phyloP scores from a whole-genome alignment of 35 echinoderm and acorn worm genomes.

The Stichopus chloronotus region DNA sequence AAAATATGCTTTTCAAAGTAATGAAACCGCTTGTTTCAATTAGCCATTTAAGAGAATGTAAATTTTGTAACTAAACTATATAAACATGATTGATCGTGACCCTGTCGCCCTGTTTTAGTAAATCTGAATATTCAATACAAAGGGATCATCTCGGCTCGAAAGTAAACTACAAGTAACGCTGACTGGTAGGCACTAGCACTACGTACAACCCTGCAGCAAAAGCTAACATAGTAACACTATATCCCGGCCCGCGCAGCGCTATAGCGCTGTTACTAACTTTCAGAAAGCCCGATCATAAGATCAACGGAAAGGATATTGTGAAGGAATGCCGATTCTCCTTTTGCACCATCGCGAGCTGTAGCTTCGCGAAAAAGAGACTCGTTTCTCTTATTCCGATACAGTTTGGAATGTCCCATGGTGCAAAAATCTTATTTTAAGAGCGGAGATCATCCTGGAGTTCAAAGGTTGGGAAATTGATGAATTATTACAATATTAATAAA shows the following conservation, averaged over 20 bases:
- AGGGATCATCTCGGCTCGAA: not conserved
- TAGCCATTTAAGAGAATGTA: no score
- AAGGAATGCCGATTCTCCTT: conserved; percentile 25
- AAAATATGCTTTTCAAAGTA: no score
- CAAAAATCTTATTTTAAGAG: conserved; percentile 24
- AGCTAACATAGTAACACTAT: no score
- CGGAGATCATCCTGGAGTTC: conserved; percentile 53
- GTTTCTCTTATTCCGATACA: conserved; percentile 23
- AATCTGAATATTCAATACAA: not conserved
- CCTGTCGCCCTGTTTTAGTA: no score
- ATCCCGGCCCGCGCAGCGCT: not conserved
- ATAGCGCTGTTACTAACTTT: conserved; percentile 2
- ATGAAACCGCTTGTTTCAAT: no score
- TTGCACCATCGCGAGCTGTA: conserved; percentile 15
- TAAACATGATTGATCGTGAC: no score
- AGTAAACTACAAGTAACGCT: not conserved
- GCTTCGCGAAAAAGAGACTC: conserved; percentile 31
- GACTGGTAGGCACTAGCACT: no score
- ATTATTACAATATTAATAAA: conserved; percentile 58
- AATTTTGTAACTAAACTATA: no score
- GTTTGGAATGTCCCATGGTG: conserved; percentile 30
- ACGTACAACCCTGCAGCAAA: no score
- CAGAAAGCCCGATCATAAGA: not conserved
- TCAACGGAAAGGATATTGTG: conserved; percentile 11
- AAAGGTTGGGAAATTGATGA: conserved; percentile 46